Conservation (phyloP, 2,113 vertebrate species). For the Diadophis punctatus region DNA sequence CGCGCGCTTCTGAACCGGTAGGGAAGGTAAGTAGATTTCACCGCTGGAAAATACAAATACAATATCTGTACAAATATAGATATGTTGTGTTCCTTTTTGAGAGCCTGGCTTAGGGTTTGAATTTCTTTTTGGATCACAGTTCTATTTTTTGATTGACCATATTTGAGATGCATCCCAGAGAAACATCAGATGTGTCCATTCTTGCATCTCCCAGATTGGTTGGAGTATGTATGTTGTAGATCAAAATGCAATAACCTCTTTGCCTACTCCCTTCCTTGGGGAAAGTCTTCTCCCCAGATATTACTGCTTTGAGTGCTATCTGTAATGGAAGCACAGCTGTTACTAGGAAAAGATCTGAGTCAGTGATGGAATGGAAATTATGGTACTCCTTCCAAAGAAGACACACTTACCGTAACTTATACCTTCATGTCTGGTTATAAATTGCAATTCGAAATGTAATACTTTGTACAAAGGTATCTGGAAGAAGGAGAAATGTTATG, state of each 20-base stretch:
- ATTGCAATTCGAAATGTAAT: background rate
- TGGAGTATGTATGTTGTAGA: background rate
- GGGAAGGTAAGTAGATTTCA: too few species aligned
- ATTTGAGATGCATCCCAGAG: background rate
- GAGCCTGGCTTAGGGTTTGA: background rate
- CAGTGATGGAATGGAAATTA: background rate
- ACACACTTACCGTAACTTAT: background rate
- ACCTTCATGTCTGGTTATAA: background rate
- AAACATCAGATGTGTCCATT: background rate
- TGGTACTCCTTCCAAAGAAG: background rate
- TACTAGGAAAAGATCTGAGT: background rate
- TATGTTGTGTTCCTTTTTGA: background rate
- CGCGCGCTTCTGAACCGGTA: too few species aligned
- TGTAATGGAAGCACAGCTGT: background rate
- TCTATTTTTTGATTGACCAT: background rate
- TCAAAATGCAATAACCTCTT: background rate
- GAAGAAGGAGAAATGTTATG: background rate
- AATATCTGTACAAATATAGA: too few species aligned
- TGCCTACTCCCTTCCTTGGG: background rate
- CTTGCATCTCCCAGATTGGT: background rate
- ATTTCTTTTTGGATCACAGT: background rate
- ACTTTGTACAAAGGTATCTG: background rate
- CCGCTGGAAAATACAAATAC: too few species aligned
- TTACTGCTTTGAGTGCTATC: background rate
- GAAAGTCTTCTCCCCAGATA: background rate